A percentile compares a stretch with the other conserved stretches of the same genome.
Conservation (phyloP, 2,113 vertebrate genomes). For the Hemiprocne comata region DNA sequence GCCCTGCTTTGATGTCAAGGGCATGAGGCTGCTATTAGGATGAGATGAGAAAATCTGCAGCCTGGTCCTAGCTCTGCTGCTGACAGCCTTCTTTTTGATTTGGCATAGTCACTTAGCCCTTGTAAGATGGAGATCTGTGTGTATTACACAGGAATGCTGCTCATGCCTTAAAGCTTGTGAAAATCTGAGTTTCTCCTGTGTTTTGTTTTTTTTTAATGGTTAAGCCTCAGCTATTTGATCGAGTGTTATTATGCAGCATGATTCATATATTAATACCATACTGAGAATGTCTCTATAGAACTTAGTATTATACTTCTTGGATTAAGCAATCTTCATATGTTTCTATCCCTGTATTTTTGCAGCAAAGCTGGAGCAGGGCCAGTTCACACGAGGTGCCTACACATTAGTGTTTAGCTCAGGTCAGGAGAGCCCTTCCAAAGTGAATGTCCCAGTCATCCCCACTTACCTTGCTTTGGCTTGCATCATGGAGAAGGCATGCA, state of each 20-base stretch:
- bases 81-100: background rate
- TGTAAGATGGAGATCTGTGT: background rate
- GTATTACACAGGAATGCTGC: background rate
- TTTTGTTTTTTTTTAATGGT: background rate
- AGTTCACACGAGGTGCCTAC: background rate
- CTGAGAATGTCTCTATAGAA: background rate
- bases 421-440: background rate
- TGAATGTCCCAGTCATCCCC: background rate
- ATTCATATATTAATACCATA: conserved; percentile 21
- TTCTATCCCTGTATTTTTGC: conserved; percentile 2
- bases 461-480: background rate
- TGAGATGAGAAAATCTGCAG: background rate
- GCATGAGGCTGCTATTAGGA: background rate
- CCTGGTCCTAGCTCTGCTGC: background rate
- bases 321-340: background rate
- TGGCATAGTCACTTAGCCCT: background rate
- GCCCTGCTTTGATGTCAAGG: fast-evolving
- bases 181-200: background rate
- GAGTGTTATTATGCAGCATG: conserved; percentile 2
- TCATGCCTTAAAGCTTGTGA: background rate
- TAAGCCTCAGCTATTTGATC: background rate
- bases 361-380: background rate
- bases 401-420: background rate
- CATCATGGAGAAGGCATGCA: background rate
- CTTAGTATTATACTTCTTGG: background rate